These are phyloP conservation scores for Phylloscopus trochilus DNA, from an alignment of 2,113 vertebrate species.

Conservation along the genomic window DNA sequence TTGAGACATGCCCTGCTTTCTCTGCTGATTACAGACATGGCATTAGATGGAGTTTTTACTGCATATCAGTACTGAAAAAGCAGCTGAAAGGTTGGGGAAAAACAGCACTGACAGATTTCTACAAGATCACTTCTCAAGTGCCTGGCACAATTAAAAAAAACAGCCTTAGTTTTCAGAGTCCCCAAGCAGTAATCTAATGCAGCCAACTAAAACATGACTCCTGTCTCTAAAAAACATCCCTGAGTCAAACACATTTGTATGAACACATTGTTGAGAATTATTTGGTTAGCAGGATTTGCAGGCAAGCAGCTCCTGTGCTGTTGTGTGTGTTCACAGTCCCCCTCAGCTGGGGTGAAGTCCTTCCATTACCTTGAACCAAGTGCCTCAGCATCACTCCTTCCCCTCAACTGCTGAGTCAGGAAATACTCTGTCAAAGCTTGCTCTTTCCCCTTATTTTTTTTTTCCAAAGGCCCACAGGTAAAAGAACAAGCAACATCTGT, in stretches of 20 bases:
- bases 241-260: not conserved
- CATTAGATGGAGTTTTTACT: slow-evolving; percentile 22
- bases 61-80: not conserved
- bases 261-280: not conserved
- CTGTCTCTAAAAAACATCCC: not conserved
- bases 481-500: not conserved
- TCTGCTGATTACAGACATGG: not conserved
- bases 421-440: not conserved
- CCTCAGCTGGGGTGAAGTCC: not conserved
- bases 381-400: not conserved
- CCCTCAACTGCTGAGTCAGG: not conserved
- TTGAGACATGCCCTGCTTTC: slow-evolving; percentile 48
- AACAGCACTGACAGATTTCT: not conserved
- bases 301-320: not conserved
- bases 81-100: not conserved
- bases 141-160: not conserved
- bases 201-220: not conserved
- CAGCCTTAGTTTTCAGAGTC: not conserved
- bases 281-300: not conserved
- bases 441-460: not conserved
- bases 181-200: not conserved
- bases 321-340: not conserved
- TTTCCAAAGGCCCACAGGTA: not conserved
- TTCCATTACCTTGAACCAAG: not conserved
- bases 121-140: not conserved